Conservation (phyloP, 2,113 vertebrate species). For the Chionodraco myersi region DNA sequence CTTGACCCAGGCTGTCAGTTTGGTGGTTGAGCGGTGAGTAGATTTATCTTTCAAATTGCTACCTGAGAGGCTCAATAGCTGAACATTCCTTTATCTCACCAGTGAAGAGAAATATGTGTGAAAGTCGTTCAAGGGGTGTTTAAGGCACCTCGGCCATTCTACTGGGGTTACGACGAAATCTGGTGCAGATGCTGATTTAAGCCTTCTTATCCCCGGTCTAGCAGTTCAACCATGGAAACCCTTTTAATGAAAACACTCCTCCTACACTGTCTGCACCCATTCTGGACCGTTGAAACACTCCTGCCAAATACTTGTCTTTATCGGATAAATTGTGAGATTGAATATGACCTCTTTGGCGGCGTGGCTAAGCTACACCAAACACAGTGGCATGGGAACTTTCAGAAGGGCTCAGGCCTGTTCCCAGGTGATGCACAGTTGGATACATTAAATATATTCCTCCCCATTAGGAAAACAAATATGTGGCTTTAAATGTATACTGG, state of each 20-base stretch:
- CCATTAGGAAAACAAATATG: neutral
- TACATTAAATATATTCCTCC: constrained; percentile 32
- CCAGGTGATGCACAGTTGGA: constrained; percentile 12
- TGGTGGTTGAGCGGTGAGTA: constrained; percentile 93
- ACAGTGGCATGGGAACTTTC: constrained; percentile 81
- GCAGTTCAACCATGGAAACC: constrained; percentile 77
- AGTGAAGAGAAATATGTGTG: constrained; percentile 72
- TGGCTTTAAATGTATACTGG: constrained; percentile 23
- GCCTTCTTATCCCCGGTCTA: constrained; percentile 81
- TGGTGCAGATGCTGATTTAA: constrained; percentile 83
- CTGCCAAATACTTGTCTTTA: constrained; percentile 81
- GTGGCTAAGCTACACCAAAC: constrained; percentile 69
- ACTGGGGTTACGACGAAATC: constrained; percentile 79
- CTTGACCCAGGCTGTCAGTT: constrained; percentile 89
- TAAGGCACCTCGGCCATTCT: constrained; percentile 74
- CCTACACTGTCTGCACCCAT: constrained; percentile 62
- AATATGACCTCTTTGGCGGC: constrained; percentile 79
- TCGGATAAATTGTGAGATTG: constrained; percentile 81
- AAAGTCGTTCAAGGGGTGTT: constrained; percentile 75
- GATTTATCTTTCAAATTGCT: constrained; percentile 71
- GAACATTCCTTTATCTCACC: constrained; percentile 70
- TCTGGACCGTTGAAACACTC: constrained; percentile 76
- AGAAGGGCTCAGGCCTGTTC: constrained; percentile 41
- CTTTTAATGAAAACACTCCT: constrained; percentile 81
- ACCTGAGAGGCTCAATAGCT: constrained; percentile 70